Evolutionary conservation across 2,888 invertebrate genomes (phyloP).

Genomic region (Acleris laterana): DNA sequence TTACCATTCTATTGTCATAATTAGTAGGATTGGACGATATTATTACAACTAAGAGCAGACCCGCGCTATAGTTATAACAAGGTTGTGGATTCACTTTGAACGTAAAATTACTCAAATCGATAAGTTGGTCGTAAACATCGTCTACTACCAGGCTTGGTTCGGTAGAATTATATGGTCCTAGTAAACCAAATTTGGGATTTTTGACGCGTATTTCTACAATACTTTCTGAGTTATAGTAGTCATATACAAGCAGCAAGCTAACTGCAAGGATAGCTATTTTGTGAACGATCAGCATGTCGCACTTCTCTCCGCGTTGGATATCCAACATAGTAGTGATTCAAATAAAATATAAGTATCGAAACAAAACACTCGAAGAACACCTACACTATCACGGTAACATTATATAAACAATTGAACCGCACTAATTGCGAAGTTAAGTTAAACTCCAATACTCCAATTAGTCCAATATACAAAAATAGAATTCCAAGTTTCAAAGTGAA

Average conservation of each 20-base stretch:
- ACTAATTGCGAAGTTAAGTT: no score
- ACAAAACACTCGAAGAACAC: neutral
- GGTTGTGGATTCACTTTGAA: constrained; percentile 85
- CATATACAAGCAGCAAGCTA: constrained; percentile 49
- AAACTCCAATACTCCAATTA: no score
- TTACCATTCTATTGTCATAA: constrained; percentile 85
- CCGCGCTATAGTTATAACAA: constrained; percentile 70
- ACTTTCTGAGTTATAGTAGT: constrained; percentile 46
- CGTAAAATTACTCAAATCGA: constrained; percentile 85
- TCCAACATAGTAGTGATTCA: constrained; percentile 46
- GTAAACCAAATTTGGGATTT: constrained; percentile 56
- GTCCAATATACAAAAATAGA: no score
- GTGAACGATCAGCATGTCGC: constrained; percentile 54
- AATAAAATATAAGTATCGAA: neutral
- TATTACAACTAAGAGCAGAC: constrained; percentile 85
- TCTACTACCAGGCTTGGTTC: constrained; percentile 39
- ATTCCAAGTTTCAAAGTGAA: no score
- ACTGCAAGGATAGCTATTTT: constrained; percentile 49
- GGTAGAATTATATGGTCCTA: constrained; percentile 56
- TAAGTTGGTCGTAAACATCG: constrained; percentile 66
- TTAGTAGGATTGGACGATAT: constrained; percentile 89
- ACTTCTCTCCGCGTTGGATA: constrained; percentile 47
- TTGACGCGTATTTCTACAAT: constrained; percentile 45
- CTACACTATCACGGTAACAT: neutral
- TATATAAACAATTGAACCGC: neutral